Conservation (phyloP, 2,797 vertebrate genomes). For the Carduelis carduelis region DNA sequence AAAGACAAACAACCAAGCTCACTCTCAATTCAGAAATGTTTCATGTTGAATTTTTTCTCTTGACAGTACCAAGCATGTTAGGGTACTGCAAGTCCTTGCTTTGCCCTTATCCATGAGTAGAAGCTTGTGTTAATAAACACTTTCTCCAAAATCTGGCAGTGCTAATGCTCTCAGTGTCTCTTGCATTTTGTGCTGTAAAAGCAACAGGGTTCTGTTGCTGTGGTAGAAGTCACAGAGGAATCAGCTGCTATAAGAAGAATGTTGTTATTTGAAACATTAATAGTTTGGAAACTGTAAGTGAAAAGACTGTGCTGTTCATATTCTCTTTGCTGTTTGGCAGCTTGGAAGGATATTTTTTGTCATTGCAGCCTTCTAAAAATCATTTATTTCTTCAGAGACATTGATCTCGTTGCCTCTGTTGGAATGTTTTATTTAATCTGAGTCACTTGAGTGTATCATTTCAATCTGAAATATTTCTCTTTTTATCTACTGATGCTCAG, state of each 20-base stretch:
- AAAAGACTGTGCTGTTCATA: not conserved
- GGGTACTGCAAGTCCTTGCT: not conserved
- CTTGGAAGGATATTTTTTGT: not conserved
- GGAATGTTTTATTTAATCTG: slow-evolving; percentile 1
- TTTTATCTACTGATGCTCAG: not conserved
- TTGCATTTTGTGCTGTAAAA: not conserved
- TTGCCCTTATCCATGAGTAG: not conserved
- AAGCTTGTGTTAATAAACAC: not conserved
- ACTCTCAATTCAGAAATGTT: not conserved
- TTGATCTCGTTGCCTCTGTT: not conserved
- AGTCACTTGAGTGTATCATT: not conserved
- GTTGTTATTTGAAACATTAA: not conserved
- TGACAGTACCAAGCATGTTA: not conserved
- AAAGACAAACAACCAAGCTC: not conserved
- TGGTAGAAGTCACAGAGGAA: not conserved
- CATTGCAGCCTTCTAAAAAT: not conserved
- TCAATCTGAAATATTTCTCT: not conserved
- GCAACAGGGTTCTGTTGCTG: not conserved
- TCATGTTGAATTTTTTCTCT: not conserved
- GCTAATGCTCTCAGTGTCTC: not conserved
- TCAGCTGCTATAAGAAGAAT: not conserved
- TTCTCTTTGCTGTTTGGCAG: not conserved
- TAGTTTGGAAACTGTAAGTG: not conserved
- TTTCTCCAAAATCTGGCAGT: not conserved
- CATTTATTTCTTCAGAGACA: not conserved